phyloP scores from a whole-genome alignment of 2,888 invertebrate species.

The Pinctada fucata region DNA sequence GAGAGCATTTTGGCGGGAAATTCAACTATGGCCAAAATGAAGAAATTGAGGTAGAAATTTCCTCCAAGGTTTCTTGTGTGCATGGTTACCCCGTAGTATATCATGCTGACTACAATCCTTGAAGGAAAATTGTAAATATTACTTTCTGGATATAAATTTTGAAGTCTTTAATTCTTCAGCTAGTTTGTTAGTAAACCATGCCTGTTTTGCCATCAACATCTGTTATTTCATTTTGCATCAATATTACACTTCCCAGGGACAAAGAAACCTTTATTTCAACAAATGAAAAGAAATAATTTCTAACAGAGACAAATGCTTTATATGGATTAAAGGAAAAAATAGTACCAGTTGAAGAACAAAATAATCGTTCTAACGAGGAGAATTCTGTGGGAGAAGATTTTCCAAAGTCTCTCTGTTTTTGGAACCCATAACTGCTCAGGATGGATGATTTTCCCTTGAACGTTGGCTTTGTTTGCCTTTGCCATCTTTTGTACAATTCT shows the following conservation, averaged over 20 bases:
- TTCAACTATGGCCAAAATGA: slow-evolving; percentile 52
- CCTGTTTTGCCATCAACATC: no score
- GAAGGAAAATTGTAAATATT: slow-evolving; percentile 5
- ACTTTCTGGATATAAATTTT: no score
- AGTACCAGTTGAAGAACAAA: slow-evolving; percentile 50
- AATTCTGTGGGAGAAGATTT: slow-evolving; percentile 43
- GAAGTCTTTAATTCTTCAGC: no score
- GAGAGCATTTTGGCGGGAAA: slow-evolving; percentile 51
- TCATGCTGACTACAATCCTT: slow-evolving; percentile 57
- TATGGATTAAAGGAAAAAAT: not conserved
- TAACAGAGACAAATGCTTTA: no score
- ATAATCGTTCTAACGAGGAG: slow-evolving; percentile 41
- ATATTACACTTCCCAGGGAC: no score
- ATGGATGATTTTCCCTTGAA: slow-evolving; percentile 43
- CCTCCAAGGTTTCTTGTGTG: slow-evolving; percentile 58
- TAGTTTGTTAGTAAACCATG: no score
- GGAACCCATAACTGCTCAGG: slow-evolving; percentile 27
- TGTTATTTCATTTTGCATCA: no score
- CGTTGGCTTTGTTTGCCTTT: slow-evolving; percentile 41
- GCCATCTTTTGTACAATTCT: slow-evolving; percentile 48
- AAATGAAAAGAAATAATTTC: no score
- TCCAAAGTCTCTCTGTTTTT: slow-evolving; percentile 44
- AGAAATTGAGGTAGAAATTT: slow-evolving; percentile 56
- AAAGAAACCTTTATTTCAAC: no score
- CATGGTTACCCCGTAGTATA: slow-evolving; percentile 57